A percentile compares a stretch with the other conserved stretches of the same genome.
Conservation (phyloP, 1,140 invertebrate species). For the Dysdera silvatica region DNA sequence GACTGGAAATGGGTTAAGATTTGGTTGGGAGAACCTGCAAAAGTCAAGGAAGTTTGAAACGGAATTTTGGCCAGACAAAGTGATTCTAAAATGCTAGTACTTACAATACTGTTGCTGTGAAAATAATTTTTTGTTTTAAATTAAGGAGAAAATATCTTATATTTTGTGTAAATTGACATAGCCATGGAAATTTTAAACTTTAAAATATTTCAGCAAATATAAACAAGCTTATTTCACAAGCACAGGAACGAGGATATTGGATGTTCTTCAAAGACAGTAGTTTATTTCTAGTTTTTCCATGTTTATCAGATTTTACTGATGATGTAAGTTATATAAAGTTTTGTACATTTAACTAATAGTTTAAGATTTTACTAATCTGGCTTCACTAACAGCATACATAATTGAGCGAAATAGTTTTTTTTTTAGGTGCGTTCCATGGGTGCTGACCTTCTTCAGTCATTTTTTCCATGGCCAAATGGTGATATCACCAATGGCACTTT, state of each 20-base stretch:
- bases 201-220: constrained; percentile 2
- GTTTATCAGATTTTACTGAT: constrained; percentile 19
- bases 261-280: constrained; percentile 1
- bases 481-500: background rate
- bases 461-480: background rate
- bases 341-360: too few species aligned
- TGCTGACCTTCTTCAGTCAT: background rate
- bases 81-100: too few species aligned
- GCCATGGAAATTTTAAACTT: background rate
- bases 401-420: background rate
- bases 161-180: background rate
- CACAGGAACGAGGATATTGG: constrained; percentile 5
- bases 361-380: too few species aligned
- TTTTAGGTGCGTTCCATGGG: constrained; percentile 8
- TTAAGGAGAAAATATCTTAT: background rate
- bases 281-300: constrained; percentile 11
- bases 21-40: too few species aligned
- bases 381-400: background rate
- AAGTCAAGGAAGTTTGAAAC: too few species aligned
- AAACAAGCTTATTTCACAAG: background rate
- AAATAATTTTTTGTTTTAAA: too few species aligned
- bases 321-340: constrained; percentile 5
- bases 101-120: too few species aligned
- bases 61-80: too few species aligned
- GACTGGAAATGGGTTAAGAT: too few species aligned